Conservation (phyloP, 2,113 vertebrate genomes). For the Cyprinodon tularosa region DNA sequence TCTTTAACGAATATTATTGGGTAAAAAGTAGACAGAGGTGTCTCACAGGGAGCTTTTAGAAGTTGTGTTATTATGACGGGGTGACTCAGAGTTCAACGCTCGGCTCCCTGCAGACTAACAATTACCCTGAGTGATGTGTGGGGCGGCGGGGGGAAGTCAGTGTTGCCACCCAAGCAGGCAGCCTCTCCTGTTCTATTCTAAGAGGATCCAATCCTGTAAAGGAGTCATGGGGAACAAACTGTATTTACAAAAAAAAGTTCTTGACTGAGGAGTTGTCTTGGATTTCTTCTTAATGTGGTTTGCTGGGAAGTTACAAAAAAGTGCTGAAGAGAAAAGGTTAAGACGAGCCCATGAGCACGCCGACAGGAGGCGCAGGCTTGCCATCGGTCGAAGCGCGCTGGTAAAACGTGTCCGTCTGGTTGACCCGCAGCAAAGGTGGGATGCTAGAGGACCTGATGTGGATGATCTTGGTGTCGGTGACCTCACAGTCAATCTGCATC, state of each 20-base stretch:
- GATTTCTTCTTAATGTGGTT: not conserved
- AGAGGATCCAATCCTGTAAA: constrained; percentile 2
- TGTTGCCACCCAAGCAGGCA: constrained; percentile 51
- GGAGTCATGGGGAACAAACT: not conserved
- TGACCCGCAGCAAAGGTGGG: constrained; percentile 87
- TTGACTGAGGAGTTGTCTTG: not conserved
- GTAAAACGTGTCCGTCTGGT: constrained; percentile 84
- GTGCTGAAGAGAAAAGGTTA: constrained; percentile 23
- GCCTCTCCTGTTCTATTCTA: constrained; percentile 1
- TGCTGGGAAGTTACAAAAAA: not conserved
- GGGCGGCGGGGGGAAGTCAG: constrained; percentile 43
- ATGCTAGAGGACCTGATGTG: constrained; percentile 93
- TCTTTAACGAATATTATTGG: not conserved
- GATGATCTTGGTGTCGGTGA: constrained; percentile 92
- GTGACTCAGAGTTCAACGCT: constrained; percentile 67
- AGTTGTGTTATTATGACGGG: constrained; percentile 51
- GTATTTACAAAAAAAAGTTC: not conserved
- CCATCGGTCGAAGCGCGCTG: constrained; percentile 73
- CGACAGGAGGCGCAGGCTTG: constrained; percentile 77
- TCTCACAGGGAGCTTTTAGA: constrained; percentile 27
- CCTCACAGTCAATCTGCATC: constrained; percentile 99
- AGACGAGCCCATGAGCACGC: constrained; percentile 85
- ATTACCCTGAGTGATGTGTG: constrained; percentile 56
- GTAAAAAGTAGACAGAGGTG: not conserved
- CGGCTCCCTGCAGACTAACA: constrained; percentile 52